Conservation (phyloP, 2,888 invertebrate genomes). For the Hypena proboscidalis region DNA sequence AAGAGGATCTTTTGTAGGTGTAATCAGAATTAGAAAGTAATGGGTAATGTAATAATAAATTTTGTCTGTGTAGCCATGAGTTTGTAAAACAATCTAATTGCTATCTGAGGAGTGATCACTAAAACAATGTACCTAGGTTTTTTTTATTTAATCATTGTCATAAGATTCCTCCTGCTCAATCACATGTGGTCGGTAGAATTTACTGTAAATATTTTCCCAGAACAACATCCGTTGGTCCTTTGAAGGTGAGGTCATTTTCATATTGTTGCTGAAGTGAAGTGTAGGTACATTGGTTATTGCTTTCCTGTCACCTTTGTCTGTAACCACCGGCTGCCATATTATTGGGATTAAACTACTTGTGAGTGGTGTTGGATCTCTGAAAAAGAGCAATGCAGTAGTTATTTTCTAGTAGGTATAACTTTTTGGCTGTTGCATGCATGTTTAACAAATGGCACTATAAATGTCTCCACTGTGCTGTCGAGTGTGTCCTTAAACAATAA, state of each 20-base stretch:
- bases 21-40: too few relatives aligned
- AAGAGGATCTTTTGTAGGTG: too few relatives aligned
- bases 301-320: constrained; percentile 26
- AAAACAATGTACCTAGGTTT: neutral
- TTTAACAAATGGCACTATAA: too few relatives aligned
- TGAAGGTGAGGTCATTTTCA: constrained; percentile 43
- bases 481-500: too few relatives aligned
- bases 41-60: too few relatives aligned
- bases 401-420: too few relatives aligned
- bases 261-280: constrained; percentile 46
- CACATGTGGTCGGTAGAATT: constrained; percentile 56
- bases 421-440: too few relatives aligned
- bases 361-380: constrained; percentile 75
- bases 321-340: constrained; percentile 64
- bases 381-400: too few relatives aligned
- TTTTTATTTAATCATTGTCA: constrained; percentile 17
- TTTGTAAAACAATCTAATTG: too few relatives aligned
- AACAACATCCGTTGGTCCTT: constrained; percentile 56
- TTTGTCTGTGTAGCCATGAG: too few relatives aligned
- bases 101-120: too few relatives aligned
- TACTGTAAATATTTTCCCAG: constrained; percentile 70
- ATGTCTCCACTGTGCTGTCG: too few relatives aligned
- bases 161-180: constrained; percentile 16
- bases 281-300: constrained; percentile 49
- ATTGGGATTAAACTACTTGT: constrained; percentile 60